Evolutionary conservation across 2,888 invertebrate species (phyloP), one percentile per base, ranked within the genome.

Genomic region (Clusia tigrina): DNA sequence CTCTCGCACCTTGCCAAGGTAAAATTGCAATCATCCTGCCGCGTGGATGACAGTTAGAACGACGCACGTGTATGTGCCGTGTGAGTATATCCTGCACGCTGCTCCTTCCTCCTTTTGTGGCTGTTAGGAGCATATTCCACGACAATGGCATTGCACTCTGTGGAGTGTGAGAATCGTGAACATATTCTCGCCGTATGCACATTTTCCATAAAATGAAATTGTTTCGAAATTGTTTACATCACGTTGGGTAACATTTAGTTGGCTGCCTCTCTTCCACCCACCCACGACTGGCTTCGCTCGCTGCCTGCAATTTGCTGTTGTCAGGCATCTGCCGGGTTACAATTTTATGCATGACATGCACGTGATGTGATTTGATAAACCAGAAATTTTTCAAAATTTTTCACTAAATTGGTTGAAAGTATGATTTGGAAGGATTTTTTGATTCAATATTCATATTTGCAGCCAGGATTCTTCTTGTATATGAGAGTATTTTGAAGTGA

Each of bases 11-110:
- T 48, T 20, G 20, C 48, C 6, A 48, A 48, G 48, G 54, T 63
- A 54, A 66, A 68, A 73, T 73, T 79, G 73, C 75, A 80, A 79
- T 79, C 79, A 80, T 78, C 76, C n/a, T n/a, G n/a, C n/a, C 70
- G 70, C 74, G 71, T 72, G 72, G 72, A 72, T 78, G 70, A 65
- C 71, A 65, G 62, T 69, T 67, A 69, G 69, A 68, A 70, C 62
- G 5, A 12, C 42, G n/a, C 42, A n/a, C 42, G 42, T 15, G 12
- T 3, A 15, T 42, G 12, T 32, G 5, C 15, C 42, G n/a, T 17
- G 42, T 42, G 42, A 42, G 32, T 32, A 5, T 32, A 12, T 32
- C 12, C 32, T 42, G 42, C 42, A 42, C n/a, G 42, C 42, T n/a
- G n/a, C 42, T 6, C 42, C n/a, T 42, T 6, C 42, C 32, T 32